Evolutionary conservation across 2,888 invertebrate species (phyloP).

Genomic region (Erebia epiphron): DNA sequence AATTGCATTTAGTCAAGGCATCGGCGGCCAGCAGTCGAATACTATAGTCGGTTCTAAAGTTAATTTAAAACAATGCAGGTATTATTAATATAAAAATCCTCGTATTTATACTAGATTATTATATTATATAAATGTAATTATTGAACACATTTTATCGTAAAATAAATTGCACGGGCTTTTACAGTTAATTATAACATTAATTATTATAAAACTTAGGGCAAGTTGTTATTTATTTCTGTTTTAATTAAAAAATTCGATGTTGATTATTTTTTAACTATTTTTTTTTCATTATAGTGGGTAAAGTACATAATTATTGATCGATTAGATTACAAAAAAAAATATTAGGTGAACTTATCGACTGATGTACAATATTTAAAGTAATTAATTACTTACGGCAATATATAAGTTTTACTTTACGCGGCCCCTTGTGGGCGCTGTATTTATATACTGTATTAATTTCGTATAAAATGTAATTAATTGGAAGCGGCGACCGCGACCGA

Average conservation of each 20-base stretch:
- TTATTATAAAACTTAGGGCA: slow-evolving; percentile 81
- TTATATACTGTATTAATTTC: slow-evolving; percentile 80
- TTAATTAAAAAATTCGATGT: slow-evolving; percentile 77
- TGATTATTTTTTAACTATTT: slow-evolving; percentile 79
- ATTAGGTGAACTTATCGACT: slow-evolving; percentile 80
- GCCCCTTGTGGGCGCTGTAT: slow-evolving; percentile 63
- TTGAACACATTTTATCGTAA: slow-evolving; percentile 74
- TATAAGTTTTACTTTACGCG: slow-evolving; percentile 76
- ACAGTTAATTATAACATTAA: slow-evolving; percentile 81
- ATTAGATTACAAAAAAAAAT: slow-evolving; percentile 73
- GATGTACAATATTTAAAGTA: slow-evolving; percentile 82
- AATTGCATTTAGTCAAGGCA: slow-evolving; percentile 72
- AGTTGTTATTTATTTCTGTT: slow-evolving; percentile 86
- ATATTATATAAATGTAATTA: slow-evolving; percentile 79
- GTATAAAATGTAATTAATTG: slow-evolving; percentile 75
- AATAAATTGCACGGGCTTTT: slow-evolving; percentile 80
- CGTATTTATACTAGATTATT: slow-evolving; percentile 79
- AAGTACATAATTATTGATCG: slow-evolving; percentile 80
- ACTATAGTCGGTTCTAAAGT: slow-evolving; percentile 76
- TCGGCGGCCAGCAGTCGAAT: slow-evolving; percentile 61
- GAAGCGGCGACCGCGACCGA: slow-evolving; percentile 73
- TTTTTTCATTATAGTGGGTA: slow-evolving; percentile 75
- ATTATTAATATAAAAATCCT: slow-evolving; percentile 81
- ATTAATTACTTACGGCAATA: slow-evolving; percentile 79
- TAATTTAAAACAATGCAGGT: slow-evolving; percentile 82